Conservation (phyloP, 2,113 vertebrate genomes). For the Pundamilia nyererei region DNA sequence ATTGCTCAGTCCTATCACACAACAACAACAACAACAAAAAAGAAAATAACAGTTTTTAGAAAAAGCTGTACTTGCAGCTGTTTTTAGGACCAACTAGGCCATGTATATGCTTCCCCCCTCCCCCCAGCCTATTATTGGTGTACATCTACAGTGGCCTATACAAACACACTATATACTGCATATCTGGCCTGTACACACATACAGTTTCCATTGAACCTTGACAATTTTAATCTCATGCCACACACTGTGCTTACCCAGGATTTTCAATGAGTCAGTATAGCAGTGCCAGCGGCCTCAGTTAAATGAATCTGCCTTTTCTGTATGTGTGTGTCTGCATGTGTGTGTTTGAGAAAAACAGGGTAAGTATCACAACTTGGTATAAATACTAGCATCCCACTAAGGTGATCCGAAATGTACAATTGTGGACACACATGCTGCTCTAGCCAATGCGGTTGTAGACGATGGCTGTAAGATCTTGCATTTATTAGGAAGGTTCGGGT, state of each 20-base stretch:
- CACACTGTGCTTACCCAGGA: conserved; percentile 31
- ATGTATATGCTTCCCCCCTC: neutral
- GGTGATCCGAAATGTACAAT: conserved; percentile 4
- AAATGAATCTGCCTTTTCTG: neutral
- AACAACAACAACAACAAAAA: conserved; percentile 11
- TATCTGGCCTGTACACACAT: conserved; percentile 30
- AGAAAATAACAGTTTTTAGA: neutral
- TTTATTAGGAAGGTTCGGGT: neutral
- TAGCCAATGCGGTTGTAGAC: conserved; percentile 16
- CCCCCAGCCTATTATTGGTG: conserved; percentile 16
- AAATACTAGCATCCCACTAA: conserved; percentile 14
- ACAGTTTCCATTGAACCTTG: conserved; percentile 13
- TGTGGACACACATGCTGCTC: conserved; percentile 18
- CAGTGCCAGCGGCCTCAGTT: neutral
- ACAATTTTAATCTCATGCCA: conserved; percentile 20
- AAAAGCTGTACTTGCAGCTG: conserved; percentile 17
- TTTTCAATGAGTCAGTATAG: conserved; percentile 17
- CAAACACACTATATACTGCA: conserved; percentile 33
- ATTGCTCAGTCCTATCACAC: conserved; percentile 74
- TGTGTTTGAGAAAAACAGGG: conserved; percentile 18
- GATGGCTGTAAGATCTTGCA: conserved; percentile 42
- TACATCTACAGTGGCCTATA: conserved; percentile 28
- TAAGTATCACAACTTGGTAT: neutral
- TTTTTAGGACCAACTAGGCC: conserved; percentile 15
- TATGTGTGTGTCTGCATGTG: neutral